Base-by-base conservation (phyloP, 2,888 invertebrate species). In the Watsonalla cultraria region DNA sequence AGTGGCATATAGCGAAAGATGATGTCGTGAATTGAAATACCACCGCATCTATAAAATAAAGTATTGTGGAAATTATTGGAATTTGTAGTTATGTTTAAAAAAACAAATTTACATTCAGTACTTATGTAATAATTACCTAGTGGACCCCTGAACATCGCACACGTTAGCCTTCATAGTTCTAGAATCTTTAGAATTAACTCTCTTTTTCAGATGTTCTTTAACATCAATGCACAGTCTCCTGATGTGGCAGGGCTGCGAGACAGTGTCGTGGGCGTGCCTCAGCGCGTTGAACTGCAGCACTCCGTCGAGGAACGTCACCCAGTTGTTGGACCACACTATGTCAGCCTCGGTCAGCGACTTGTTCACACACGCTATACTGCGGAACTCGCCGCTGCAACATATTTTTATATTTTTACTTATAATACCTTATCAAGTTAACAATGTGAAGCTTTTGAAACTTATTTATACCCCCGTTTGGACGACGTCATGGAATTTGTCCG, bases 271-370 rank as follows among this genome's bases (percentile, higher is more conserved):
- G n/a, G 92, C 85, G 48, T 92, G 84, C 35, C 92, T 91, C n/a
- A 96, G 70, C 11, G 94, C 90, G 51, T 93, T 91, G 55, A 96
- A 92, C 83, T 97, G 97, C 11, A 97, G 79, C 91, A 97, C 92
- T 0, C 94, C 94, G 78, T 97, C 97, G 66, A 97, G 89, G 65
- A 96, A 94, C 4, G 95, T 92, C 0, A 95, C 93, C 96, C 97
- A 97, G 75, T 96, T 95, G 52, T 92, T 92, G 15, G 91, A 88
- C 96, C 96, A 96, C 45, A 78, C 70, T 5, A 92, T 61, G 49
- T 76, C 58, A 24, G 87, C 92, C 46, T 72, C 64, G 0, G 74
- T 77, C 6, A 82, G 55, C 0, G 74, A 62, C 7, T 63, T 54
- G 48, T 80, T 73, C 0, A 67, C 58, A 7, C 61, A 62, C n/a